phyloP scores from a whole-genome alignment of 2,113 vertebrate genomes.

The Bubo bubo region DNA sequence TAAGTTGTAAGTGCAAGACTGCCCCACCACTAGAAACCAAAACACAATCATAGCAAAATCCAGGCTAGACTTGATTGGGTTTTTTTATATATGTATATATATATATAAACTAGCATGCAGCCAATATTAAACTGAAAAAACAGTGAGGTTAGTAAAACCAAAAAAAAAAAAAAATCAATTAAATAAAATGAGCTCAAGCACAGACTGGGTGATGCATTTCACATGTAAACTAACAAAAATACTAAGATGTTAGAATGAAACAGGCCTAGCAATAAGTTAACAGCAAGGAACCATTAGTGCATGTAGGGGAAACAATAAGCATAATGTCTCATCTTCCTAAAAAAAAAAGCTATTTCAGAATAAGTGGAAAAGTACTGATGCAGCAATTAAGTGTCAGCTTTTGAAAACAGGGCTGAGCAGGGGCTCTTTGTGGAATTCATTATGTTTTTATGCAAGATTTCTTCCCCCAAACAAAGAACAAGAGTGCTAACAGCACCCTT shows the following conservation, averaged over 20 bases:
- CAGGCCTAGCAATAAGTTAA: constrained; percentile 90
- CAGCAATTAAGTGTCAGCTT: constrained; percentile 75
- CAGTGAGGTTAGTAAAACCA: constrained; percentile 91
- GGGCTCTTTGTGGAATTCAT: neutral
- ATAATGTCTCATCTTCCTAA: constrained; percentile 87
- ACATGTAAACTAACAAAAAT: constrained; percentile 87
- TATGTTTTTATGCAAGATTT: neutral
- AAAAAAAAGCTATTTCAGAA: constrained; percentile 22
- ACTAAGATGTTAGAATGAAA: constrained; percentile 86
- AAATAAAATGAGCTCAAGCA: constrained; percentile 83
- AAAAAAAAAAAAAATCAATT: constrained; percentile 73
- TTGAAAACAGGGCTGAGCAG: neutral
- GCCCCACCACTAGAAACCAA: constrained; percentile 88
- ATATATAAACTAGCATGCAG: constrained; percentile 83
- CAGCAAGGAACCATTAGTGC: constrained; percentile 92
- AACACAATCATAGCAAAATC: constrained; percentile 91
- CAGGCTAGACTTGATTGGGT: constrained; percentile 89
- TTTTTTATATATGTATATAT: constrained; percentile 68
- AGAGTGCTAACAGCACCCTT: neutral
- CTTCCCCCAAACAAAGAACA: neutral
- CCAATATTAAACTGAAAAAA: constrained; percentile 91
- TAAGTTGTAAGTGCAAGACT: constrained; percentile 87
- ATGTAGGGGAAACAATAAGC: constrained; percentile 86
- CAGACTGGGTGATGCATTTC: constrained; percentile 91
- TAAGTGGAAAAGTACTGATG: constrained; percentile 25